A percentile compares a stretch with the other conserved stretches of the same genome.
Evolutionary conservation across 2,888 invertebrate species (phyloP).

Genomic region (Meteorus colon): DNA sequence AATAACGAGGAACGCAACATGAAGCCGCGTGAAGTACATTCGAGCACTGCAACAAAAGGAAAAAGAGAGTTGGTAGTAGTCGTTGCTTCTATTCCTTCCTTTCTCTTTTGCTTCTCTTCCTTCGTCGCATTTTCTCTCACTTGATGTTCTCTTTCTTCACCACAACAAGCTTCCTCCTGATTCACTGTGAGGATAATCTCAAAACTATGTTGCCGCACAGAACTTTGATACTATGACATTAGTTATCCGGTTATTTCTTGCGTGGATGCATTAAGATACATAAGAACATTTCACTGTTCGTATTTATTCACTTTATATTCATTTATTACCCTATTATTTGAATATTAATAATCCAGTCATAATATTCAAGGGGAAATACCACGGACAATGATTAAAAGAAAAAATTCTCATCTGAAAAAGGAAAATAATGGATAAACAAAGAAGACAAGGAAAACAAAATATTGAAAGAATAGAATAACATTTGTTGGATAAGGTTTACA

Average conservation of each 20-base stretch:
- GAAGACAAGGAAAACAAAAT: not conserved
- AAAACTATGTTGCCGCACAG: conserved; percentile 42
- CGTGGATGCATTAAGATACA: conserved; percentile 20
- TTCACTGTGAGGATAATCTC: conserved; percentile 39
- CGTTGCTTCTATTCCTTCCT: not conserved
- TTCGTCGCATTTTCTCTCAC: not conserved
- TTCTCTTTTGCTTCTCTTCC: not conserved
- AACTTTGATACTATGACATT: conserved; percentile 45
- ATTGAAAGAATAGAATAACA: no score
- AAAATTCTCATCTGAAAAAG: not conserved
- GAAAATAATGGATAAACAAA: not conserved
- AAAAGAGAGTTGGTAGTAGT: conserved; percentile 16
- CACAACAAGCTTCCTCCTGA: conserved; percentile 22
- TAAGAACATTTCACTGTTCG: not conserved
- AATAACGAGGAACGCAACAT: conserved; percentile 44
- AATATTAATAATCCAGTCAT: conserved; percentile 1
- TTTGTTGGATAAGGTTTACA: not conserved
- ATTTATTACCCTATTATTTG: not conserved
- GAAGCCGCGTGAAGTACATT: conserved; percentile 1
- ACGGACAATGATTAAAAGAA: not conserved
- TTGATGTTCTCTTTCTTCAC: conserved; percentile 8
- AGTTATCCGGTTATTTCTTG: conserved; percentile 40
- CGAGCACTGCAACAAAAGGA: not conserved
- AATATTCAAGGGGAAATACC: not conserved
- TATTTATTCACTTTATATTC: not conserved